Evolutionary conservation across 2,888 invertebrate species (phyloP), one percentile per base, ranked within the genome.

Genomic region (Megastigmus dorsalis): DNA sequence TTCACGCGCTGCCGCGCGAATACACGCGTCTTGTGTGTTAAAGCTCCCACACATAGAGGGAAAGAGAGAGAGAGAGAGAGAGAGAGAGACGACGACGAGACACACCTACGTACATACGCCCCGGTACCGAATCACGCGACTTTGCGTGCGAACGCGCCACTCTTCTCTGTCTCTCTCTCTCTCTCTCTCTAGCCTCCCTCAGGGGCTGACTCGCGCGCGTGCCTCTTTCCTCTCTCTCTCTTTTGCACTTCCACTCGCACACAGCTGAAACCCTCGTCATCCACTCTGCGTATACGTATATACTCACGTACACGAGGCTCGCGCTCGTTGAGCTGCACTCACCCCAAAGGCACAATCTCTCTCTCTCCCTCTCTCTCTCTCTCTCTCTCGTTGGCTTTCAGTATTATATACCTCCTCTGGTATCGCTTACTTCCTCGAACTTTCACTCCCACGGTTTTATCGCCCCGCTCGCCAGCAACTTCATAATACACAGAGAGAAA

Each of bases 121-220:
- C 78, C 78, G 71, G 78, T 74, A 79, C n/a, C 78, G 75, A 80
- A 82, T 83, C 87, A 87, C 86, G 86, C 87, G 83, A 86, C 81
- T 78, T 87, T 82, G 87, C 87, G 87, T 87, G 87, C 82, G 77
- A 81, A 80, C 80, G 78, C 76, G 55, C 76, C 74, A 70, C 72
- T 68, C 77, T 62, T 77, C 71, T 33, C 70, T 59, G 26, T 23
- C 33, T 54, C 71, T 68, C 59, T 28, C 26, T 15, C 60, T 26
- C 30, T 26, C 72, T 69, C 65, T 23, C 41, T 45, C 26, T 15
- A 6, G 4, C n/a, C 26, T 13, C 36, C 23, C 72, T 38, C 48
- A 33, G 5, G 41, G 33, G 15, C 10, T 43, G 43, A 30, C 57
- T 57, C 6, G 33, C 15, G 18, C 30, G 20, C 23, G 38, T 7